Evolutionary conservation across 1,140 invertebrate genomes (phyloP), one percentile per base, ranked within the genome.

Genomic region (Zaprionus davidi): DNA sequence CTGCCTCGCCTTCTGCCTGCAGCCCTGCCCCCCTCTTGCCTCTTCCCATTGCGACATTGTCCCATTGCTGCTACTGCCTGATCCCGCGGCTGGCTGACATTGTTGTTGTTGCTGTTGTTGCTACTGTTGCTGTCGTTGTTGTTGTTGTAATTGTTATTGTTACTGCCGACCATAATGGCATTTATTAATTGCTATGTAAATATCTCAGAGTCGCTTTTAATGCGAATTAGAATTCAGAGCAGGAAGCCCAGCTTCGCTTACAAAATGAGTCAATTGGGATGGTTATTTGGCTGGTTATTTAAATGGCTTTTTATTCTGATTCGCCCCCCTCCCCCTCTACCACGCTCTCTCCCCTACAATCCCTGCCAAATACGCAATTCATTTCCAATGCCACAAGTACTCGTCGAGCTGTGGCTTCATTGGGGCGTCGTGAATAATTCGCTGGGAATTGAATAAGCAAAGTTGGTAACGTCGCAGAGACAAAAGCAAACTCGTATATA

Each of bases 151-250:
- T 64, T 71, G 67, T 75, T 71, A 58, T 64, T 71, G 67, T 74
- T 41, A 74, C 78, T 63, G 78, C 68, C 58, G 62, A 56, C 63
- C 28, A 71, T 74, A 81, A 83, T 78, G 65, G 51, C 65, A 85
- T 78, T 85, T 81, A 85, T 84, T 84, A 84, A 85, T 84, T 84
- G 78, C 82, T 81, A 78, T 78, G 82, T 68, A 81, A 85, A 85
- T 81, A 84, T 75, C 74, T 75, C 46, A 41, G 73, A 75, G 78
- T 57, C 70, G 59, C 67, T 76, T 72, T 80, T 63, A 70, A 77
- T 70, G 63, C 64, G 63, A 80, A 84, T 77, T 83, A 58, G 59
- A 64, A 75, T 75, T 58, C 66, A 70, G 36, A 53, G 44, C 46
- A 64, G 41, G 12, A 20, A 65, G 34, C 68, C 15, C 46, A 55